Evolutionary conservation across 2,888 invertebrate genomes (phyloP).

Genomic region (Plusia festucae): DNA sequence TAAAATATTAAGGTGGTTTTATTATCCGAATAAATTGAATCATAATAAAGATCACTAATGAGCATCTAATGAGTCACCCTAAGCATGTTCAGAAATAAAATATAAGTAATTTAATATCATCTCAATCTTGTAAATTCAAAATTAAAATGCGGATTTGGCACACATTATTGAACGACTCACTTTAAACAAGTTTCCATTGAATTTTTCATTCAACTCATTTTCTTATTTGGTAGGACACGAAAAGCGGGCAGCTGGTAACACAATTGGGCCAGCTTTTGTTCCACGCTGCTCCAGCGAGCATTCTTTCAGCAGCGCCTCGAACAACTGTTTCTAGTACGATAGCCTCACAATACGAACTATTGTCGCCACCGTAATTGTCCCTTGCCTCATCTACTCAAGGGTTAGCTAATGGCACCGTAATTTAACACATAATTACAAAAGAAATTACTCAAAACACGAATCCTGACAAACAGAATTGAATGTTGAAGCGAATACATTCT

Average conservation of each 20-base stretch:
- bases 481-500: slow-evolving; percentile 66
- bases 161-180: slow-evolving; percentile 24
- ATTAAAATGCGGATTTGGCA: not conserved
- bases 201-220: slow-evolving; percentile 70
- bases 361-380: slow-evolving; percentile 78
- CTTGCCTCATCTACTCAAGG: slow-evolving; percentile 75
- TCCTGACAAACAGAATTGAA: slow-evolving; percentile 64
- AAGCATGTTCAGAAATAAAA: too few relatives aligned
- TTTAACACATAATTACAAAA: slow-evolving; percentile 59
- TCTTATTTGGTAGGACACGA: slow-evolving; percentile 71
- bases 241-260: slow-evolving; percentile 73
- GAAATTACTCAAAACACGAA: slow-evolving; percentile 34
- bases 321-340: slow-evolving; percentile 79
- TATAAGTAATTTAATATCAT: too few relatives aligned
- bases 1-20: too few relatives aligned
- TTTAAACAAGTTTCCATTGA: slow-evolving; percentile 48
- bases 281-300: slow-evolving; percentile 62
- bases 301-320: slow-evolving; percentile 70
- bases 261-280: slow-evolving; percentile 79
- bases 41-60: too few relatives aligned
- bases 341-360: slow-evolving; percentile 76
- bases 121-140: not conserved
- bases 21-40: too few relatives aligned
- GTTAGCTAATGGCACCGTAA: slow-evolving; percentile 73
- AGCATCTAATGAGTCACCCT: too few relatives aligned